Base-by-base conservation (phyloP, 2,888 invertebrate genomes). In the Tenthredo mesomela region DNA sequence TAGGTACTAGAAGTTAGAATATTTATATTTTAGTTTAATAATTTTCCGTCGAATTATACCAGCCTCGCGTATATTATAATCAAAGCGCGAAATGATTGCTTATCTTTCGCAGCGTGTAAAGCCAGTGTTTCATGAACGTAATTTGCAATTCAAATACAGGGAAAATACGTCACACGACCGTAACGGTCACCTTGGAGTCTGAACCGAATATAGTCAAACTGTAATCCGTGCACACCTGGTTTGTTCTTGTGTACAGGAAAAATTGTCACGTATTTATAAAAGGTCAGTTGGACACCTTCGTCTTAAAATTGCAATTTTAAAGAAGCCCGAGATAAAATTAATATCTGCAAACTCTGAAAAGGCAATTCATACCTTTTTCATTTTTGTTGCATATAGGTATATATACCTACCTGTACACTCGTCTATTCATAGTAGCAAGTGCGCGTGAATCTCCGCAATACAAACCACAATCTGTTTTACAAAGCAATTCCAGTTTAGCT, bases 131-230 rank as follows among this genome's bases (percentile, higher is more conserved):
- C 50, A 77, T 54, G 29, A 50, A 77, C 50, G 75, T 9, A 50
- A 77, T 77, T 77, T 77, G 29, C 47, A 77, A 77, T 77, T 47
- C 50, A 77, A 77, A 77, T 77, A 29, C 3, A 33, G 29, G 50
- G 54, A 33, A 77, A 77, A 77, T 29, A 50, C 47, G 50, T 50
- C 75, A 50, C 75, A 50, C 15, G 25, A 25, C 29, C 50, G 50
- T 77, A 77, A 77, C 75, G 47, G 50, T 77, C 75, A 77, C 75
- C 50, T 50, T 50, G 75, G 50, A 54, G 5, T 50, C 25, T 29
- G 50, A 50, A 18, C 75, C 43, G 21, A 73, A 73, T 73, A 67
- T 33, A 25, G 67, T 33, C 21, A 25, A 73, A 21, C 29, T 43
- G 71, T 73, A 43, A 73, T 73, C 71, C 33, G 0, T 47, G 47